These are phyloP conservation scores for Agonopterix subpropinquella DNA, from an alignment of 2,888 invertebrate genomes.

Conservation along the genomic window DNA sequence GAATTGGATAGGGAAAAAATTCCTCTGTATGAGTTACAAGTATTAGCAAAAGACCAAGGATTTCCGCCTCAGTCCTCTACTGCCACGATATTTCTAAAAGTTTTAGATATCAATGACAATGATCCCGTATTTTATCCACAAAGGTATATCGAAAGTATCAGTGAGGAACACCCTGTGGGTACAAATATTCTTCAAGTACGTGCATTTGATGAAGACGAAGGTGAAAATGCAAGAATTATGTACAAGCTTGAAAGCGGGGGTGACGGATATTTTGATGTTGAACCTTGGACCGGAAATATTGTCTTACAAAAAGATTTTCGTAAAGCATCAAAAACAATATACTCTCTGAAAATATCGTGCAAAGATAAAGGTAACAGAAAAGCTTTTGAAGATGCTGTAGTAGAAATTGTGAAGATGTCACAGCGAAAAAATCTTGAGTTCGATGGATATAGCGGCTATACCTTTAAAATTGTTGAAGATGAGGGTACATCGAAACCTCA, in stretches of 20 bases:
- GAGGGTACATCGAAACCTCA: constrained; percentile 77
- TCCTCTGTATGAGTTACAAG: constrained; percentile 85
- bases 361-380: constrained; percentile 87
- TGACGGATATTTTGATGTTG: constrained; percentile 87
- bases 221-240: constrained; percentile 89
- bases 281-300: constrained; percentile 85
- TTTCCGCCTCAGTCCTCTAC: constrained; percentile 93
- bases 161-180: constrained; percentile 80
- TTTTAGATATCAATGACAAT: constrained; percentile 95
- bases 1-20: constrained; percentile 89
- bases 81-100: constrained; percentile 86
- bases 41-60: constrained; percentile 94
- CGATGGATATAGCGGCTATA: constrained; percentile 84
- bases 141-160: constrained; percentile 86
- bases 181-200: constrained; percentile 82
- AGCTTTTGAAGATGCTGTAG: constrained; percentile 83
- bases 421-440: constrained; percentile 85
- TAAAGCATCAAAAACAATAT: constrained; percentile 79
- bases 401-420: constrained; percentile 86
- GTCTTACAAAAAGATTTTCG: constrained; percentile 80
- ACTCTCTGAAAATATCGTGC: constrained; percentile 85
- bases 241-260: constrained; percentile 87
- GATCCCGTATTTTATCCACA: constrained; percentile 93
- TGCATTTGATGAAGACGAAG: constrained; percentile 91
- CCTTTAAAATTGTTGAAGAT: constrained; percentile 90